Conservation (phyloP, 2,113 vertebrate genomes). For the Theristicus caerulescens region DNA sequence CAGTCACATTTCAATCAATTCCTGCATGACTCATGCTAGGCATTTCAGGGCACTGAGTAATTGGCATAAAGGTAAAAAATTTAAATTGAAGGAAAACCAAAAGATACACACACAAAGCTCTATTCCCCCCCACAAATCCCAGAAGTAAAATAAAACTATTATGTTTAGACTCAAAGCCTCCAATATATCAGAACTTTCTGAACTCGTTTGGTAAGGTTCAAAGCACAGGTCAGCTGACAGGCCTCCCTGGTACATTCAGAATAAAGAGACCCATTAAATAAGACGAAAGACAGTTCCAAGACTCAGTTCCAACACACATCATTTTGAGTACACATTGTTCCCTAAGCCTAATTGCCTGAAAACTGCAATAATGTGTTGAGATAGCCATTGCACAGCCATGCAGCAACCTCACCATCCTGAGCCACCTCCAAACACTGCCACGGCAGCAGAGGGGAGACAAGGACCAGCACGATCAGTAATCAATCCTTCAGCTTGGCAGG, state of each 20-base stretch:
- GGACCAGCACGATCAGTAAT: background rate
- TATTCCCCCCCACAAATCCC: background rate
- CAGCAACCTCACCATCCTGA: background rate
- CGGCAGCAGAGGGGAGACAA: background rate
- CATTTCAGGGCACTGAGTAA: background rate
- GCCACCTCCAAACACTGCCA: background rate
- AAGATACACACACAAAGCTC: background rate
- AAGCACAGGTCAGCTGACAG: constrained; percentile 46
- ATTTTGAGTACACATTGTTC: constrained; percentile 44
- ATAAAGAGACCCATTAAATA: constrained; percentile 44
- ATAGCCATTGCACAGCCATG: background rate
- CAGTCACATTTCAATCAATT: background rate
- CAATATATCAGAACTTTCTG: background rate
- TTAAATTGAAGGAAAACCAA: background rate
- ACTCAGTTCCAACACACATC: constrained; percentile 20
- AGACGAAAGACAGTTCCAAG: constrained; percentile 1
- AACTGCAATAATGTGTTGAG: background rate
- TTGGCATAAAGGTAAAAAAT: background rate
- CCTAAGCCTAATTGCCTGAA: constrained; percentile 39
- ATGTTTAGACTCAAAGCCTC: background rate
- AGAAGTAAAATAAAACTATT: background rate
- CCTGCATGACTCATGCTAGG: background rate
- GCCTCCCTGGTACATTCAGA: background rate
- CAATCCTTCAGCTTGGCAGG: background rate
- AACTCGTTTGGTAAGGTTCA: constrained; percentile 39